Percentiles rank a stretch among this genome's conserved stretches.
phyloP scores from a whole-genome alignment of 2,888 invertebrate genomes.

The Metalampra italica region DNA sequence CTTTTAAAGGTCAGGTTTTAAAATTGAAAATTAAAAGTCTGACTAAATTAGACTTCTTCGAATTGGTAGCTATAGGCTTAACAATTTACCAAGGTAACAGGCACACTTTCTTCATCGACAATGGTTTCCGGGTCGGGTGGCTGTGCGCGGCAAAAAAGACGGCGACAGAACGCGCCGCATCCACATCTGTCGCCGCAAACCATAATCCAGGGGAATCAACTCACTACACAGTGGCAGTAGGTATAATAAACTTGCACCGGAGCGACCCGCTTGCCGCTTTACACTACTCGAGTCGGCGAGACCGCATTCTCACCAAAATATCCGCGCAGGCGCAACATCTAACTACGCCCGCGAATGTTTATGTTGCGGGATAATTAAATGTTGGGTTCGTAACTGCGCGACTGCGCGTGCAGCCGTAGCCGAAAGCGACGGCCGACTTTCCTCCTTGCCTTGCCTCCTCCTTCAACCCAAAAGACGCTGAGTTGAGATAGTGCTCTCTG shows the following conservation, averaged over 20 bases:
- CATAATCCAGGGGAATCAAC: slow-evolving; percentile 24
- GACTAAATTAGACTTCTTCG: too few species aligned
- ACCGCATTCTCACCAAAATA: slow-evolving; percentile 52
- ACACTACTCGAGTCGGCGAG: slow-evolving; percentile 26
- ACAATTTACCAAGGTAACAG: slow-evolving; percentile 48
- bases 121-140: slow-evolving; percentile 23
- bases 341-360: slow-evolving; percentile 17
- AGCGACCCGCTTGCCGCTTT: not conserved
- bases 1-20: too few species aligned
- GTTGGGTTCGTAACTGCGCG: slow-evolving; percentile 4
- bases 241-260: slow-evolving; percentile 5
- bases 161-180: slow-evolving; percentile 57
- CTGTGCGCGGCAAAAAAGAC: slow-evolving; percentile 53
- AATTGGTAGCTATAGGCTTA: not conserved
- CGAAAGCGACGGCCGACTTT: slow-evolving; percentile 2
- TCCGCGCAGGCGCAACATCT: slow-evolving; percentile 31
- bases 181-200: slow-evolving; percentile 53
- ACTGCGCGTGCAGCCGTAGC: slow-evolving; percentile 1
- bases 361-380: slow-evolving; percentile 2
- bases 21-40: too few species aligned
- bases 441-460: not conserved
- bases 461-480: not conserved
- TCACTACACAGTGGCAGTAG: too few species aligned
- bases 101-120: slow-evolving; percentile 26
- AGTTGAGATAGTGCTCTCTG: not conserved